phyloP scores from a whole-genome alignment of 2,113 vertebrate species.

The Mustela nigripes region DNA sequence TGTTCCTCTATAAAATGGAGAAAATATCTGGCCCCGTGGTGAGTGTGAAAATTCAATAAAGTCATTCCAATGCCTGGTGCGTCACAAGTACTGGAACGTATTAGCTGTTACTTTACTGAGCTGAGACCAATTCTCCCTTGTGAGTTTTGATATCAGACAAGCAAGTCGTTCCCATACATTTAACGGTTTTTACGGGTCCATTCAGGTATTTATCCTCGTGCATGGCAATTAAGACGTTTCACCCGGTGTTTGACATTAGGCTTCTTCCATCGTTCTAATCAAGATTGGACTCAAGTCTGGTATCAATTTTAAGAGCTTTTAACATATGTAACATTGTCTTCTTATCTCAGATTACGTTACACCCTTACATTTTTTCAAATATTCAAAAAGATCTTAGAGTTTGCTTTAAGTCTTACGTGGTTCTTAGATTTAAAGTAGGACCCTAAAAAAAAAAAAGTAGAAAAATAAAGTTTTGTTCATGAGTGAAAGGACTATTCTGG shows the following conservation, averaged over 20 bases:
- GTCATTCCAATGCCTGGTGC: not conserved
- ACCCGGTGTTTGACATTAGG: not conserved
- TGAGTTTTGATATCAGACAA: not conserved
- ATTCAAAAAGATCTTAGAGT: not conserved
- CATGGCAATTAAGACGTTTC: not conserved
- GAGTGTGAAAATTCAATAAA: not conserved
- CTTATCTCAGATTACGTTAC: not conserved
- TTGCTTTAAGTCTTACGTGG: not conserved
- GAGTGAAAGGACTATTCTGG: not conserved
- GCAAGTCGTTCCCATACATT: no score
- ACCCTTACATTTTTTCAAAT: not conserved
- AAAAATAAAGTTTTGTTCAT: not conserved
- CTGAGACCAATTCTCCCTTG: not conserved
- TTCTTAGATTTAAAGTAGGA: not conserved
- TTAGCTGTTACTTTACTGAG: not conserved
- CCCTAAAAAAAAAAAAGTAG: not conserved
- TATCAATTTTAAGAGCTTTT: not conserved
- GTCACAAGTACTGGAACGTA: not conserved
- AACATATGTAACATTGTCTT: not conserved
- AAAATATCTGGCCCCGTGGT: not conserved
- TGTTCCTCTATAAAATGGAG: not conserved
- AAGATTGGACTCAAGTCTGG: not conserved
- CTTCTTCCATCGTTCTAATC: not conserved
- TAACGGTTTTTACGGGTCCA: not conserved
- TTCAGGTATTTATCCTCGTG: not conserved